These are phyloP conservation scores for Protodeltote pygarga DNA, from an alignment of 2,888 invertebrate genomes.

Conservation along the genomic window DNA sequence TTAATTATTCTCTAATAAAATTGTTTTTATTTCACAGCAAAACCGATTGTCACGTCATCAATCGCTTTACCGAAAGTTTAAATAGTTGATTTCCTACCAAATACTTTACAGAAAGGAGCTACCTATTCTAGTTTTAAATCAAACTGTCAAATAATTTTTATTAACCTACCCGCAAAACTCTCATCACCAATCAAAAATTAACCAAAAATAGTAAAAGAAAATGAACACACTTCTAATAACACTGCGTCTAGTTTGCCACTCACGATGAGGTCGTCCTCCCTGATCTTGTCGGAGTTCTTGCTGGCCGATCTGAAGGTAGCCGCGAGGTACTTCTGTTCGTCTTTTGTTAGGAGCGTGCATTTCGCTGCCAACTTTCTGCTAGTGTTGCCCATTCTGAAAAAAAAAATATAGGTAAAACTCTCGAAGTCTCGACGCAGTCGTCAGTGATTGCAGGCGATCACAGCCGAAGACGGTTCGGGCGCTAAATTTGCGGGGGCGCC, in stretches of 20 bases:
- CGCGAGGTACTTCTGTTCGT: conserved; percentile 88
- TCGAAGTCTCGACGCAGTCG: no score
- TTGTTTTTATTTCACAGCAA: no score
- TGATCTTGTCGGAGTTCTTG: conserved; percentile 88
- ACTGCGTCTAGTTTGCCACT: conserved; percentile 82
- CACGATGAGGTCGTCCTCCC: conserved; percentile 90
- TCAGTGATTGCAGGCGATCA: no score
- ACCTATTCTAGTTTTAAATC: no score
- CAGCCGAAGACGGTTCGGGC: no score
- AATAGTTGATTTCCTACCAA: no score
- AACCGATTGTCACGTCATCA: no score
- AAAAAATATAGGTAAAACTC: background rate
- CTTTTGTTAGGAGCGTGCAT: conserved; percentile 88
- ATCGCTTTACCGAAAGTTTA: no score
- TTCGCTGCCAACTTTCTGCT: conserved; percentile 89
- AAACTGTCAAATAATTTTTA: background rate
- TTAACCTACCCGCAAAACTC: conserved; percentile 7
- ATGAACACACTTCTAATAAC: conserved; percentile 83
- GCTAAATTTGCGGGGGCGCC: no score
- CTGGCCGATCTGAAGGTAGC: conserved; percentile 88
- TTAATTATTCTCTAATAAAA: no score
- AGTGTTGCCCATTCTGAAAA: conserved; percentile 86
- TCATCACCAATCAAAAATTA: conserved; percentile 55
- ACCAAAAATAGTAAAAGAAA: conserved; percentile 65
- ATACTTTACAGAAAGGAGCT: no score